A percentile compares a stretch with the other conserved stretches of the same genome.
These are phyloP conservation scores for Myiotriccus ornatus DNA, from an alignment of 2,797 vertebrate genomes.

Conservation along the genomic window DNA sequence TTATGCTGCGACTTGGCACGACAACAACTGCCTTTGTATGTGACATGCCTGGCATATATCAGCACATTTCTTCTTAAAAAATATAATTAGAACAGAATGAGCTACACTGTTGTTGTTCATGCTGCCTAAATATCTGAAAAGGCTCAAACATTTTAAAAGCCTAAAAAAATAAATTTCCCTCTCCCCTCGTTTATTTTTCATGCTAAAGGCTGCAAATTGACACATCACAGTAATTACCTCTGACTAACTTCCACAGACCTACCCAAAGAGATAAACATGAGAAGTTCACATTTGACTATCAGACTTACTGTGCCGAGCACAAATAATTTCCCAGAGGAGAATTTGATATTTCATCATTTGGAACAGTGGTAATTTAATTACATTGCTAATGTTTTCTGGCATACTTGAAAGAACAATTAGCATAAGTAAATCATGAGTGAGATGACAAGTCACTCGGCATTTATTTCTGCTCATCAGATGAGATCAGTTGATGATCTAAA, in stretches of 20 bases:
- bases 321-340: slow-evolving; percentile 74
- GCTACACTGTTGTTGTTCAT: not conserved
- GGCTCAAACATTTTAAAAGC: slow-evolving; percentile 42
- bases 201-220: slow-evolving; percentile 61
- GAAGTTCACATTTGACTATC: slow-evolving; percentile 63
- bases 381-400: slow-evolving; percentile 72
- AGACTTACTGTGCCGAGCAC: slow-evolving; percentile 46
- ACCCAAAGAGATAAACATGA: slow-evolving; percentile 66
- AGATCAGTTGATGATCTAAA: slow-evolving; percentile 20
- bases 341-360: slow-evolving; percentile 68
- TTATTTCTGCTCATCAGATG: slow-evolving; percentile 60
- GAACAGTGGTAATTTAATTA: slow-evolving; percentile 75
- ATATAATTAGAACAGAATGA: not conserved
- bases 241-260: slow-evolving; percentile 60
- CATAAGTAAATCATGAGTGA: slow-evolving; percentile 71
- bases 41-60: not conserved
- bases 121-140: slow-evolving; percentile 39
- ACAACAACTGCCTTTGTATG: slow-evolving; percentile 2
- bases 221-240: slow-evolving; percentile 69
- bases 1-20: slow-evolving; percentile 7
- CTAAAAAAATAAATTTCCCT: slow-evolving; percentile 32
- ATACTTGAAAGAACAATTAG: slow-evolving; percentile 73
- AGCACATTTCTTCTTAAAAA: slow-evolving; percentile 15
- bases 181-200: slow-evolving; percentile 38
- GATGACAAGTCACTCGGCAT: slow-evolving; percentile 69